Evolutionary conservation across 1,140 invertebrate species (phyloP), one percentile per base, ranked within the genome.

Genomic region (Drosophila neocordata): DNA sequence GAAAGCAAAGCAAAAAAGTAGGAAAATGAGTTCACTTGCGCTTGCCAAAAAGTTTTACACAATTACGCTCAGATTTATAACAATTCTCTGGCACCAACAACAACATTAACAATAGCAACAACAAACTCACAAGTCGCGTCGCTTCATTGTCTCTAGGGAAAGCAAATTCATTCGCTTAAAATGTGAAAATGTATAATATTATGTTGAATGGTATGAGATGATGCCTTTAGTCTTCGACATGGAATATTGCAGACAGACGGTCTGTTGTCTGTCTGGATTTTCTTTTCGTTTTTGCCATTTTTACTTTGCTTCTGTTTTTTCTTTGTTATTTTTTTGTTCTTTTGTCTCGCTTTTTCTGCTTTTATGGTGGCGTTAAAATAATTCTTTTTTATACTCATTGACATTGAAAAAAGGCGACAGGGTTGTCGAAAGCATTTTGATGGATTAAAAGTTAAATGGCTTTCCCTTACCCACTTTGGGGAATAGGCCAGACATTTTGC

Each of bases 381-480:
- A 85, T 85, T 87, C 77, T 74, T 67, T 63, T 53, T 71, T 73
- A 59, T 62, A 52, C 65, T 64, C 56, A 69, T 70, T 57, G 74
- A 56, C 52, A 61, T 78, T 68, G 65, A 72, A 65, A 58, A 57
- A 41, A 44, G 15, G 27, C 37, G 48, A 52, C 51, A 65, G 64
- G 31, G 72, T 35, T 59, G 58, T 57, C 63, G 59, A 69, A 66
- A 68, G 38, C 82, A 69, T 77, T 85, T 78, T 79, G 78, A 82
- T 78, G 83, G 83, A 88, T 85, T 82, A 79, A 82, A 88, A 79
- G 83, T 83, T 88, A 76, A 87, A 82, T 76, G 76, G 52, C 59
- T 65, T 41, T 38, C 12, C 34, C 38, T 22, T 18, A 64, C 48
- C 55, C 68, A 48, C 82, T 61, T 35, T 41, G 55, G 78, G 63